phyloP scores from a whole-genome alignment of 2,888 invertebrate species.

The Drosophila acutilabella region DNA sequence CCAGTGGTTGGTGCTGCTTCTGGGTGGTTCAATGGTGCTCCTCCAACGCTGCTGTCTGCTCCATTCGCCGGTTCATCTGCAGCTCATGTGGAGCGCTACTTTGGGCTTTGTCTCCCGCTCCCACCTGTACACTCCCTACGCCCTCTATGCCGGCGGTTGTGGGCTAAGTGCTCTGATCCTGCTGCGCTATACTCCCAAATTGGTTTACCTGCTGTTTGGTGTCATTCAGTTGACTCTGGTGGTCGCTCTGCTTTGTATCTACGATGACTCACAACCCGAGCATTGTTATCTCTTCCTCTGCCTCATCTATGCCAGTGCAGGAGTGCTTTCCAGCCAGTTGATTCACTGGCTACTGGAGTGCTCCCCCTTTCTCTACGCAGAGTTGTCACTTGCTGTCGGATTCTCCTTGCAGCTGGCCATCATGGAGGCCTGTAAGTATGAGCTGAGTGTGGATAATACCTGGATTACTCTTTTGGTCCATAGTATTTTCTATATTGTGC shows the following conservation, averaged over 20 bases:
- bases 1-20: slow-evolving; percentile 70
- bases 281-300: slow-evolving; percentile 76
- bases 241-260: slow-evolving; percentile 76
- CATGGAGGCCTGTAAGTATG: slow-evolving; percentile 73
- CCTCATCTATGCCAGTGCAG: slow-evolving; percentile 72
- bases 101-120: slow-evolving; percentile 51
- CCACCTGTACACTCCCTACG: slow-evolving; percentile 62
- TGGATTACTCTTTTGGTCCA: slow-evolving; percentile 65
- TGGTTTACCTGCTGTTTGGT: slow-evolving; percentile 77
- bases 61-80: slow-evolving; percentile 68
- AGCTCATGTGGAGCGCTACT: slow-evolving; percentile 74
- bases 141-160: slow-evolving; percentile 70
- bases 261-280: slow-evolving; percentile 69
- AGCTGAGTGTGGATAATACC: slow-evolving; percentile 47
- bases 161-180: slow-evolving; percentile 64
- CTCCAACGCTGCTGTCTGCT: slow-evolving; percentile 67
- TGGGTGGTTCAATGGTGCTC: slow-evolving; percentile 56
- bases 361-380: slow-evolving; percentile 78
- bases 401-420: slow-evolving; percentile 63
- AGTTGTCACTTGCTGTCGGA: slow-evolving; percentile 62
- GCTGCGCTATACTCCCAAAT: slow-evolving; percentile 74
- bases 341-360: slow-evolving; percentile 77
- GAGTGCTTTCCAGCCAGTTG: slow-evolving; percentile 76
- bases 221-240: slow-evolving; percentile 76
- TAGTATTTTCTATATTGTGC: slow-evolving; percentile 49